Evolutionary conservation across 2,888 invertebrate species (phyloP), one percentile per base, ranked within the genome.

Genomic region (Lordiphosa fenestrarum): DNA sequence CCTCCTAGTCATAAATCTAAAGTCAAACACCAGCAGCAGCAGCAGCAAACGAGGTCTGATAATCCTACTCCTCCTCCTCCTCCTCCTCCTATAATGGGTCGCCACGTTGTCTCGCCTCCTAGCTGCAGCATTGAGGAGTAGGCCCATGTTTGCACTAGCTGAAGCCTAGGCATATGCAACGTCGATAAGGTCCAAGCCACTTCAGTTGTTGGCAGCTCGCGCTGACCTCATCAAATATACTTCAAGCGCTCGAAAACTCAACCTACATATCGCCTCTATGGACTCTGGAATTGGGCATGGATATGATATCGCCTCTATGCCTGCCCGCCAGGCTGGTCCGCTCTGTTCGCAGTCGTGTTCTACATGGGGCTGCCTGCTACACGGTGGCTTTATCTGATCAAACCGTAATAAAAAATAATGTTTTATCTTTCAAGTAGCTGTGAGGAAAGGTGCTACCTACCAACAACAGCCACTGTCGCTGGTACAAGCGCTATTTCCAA

Each of bases 351-450:
- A 13, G 38, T 56, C 69, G 69, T 82, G 83, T 78, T 66, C 61
- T 67, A 77, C 81, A 83, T 65, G 71, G 50, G 40, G 23, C 36
- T 53, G 53, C 63, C 69, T 76, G 73, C 77, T 69, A 74, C 66
- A 84, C 80, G 71, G 68, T 81, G 71, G 71, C 86, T 86, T 87
- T 87, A 87, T 87, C 87, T 82, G 88, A 87, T 87, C 87, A 74
- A 82, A 86, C 73, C 70, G 82, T 77, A 85, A 87, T 87, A 87
- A 87, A 85, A 83, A 83, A 73, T 71, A 71, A 76, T 78, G 53
- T 86, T 88, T 87, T 87, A 88, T 87, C 88, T 87, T 85, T 87
- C 87, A 87, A 87, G 87, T 88, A 84, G 88, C 82, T 84, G 85
- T 86, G 66, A 44, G 44, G 72, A 75, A 87, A 84, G 85, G 84